Percentiles rank a stretch among this genome's conserved stretches.
Evolutionary conservation across 2,797 vertebrate species (phyloP).

Genomic region (Pitangus sulphuratus): DNA sequence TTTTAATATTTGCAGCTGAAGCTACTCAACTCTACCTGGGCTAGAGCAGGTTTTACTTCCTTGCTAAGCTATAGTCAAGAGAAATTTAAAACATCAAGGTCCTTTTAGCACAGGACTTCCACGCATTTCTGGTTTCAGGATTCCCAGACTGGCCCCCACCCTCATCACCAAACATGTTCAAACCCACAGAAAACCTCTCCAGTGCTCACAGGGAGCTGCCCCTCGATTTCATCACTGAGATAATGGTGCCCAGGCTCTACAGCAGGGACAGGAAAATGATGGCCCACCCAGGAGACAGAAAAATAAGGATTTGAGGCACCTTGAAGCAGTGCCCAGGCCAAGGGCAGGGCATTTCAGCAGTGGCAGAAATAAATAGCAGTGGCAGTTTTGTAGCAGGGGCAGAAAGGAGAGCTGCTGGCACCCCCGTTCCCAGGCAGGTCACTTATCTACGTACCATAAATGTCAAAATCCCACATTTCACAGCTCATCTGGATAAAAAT

Average conservation of each 20-base stretch:
- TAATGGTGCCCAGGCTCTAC: neutral
- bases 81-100: neutral
- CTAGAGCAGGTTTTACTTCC: neutral
- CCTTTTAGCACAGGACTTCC: neutral
- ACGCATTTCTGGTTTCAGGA: neutral
- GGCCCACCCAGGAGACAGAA: neutral
- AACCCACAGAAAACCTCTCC: neutral
- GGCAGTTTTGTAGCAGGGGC: neutral
- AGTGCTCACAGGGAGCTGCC: neutral
- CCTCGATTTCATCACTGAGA: neutral
- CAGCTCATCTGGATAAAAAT: slow-evolving; percentile 99
- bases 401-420: neutral
- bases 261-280: neutral
- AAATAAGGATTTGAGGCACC: neutral
- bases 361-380: neutral
- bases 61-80: neutral
- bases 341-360: neutral
- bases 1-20: neutral
- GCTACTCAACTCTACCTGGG: neutral
- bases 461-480: slow-evolving; percentile 99
- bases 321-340: neutral
- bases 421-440: neutral
- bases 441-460: slow-evolving; percentile 84
- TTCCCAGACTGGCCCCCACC: neutral
- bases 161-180: neutral